Evolutionary conservation across 2,797 vertebrate species (phyloP), one percentile per base, ranked within the genome.

Genomic region (Acestrorhynchus altus): DNA sequence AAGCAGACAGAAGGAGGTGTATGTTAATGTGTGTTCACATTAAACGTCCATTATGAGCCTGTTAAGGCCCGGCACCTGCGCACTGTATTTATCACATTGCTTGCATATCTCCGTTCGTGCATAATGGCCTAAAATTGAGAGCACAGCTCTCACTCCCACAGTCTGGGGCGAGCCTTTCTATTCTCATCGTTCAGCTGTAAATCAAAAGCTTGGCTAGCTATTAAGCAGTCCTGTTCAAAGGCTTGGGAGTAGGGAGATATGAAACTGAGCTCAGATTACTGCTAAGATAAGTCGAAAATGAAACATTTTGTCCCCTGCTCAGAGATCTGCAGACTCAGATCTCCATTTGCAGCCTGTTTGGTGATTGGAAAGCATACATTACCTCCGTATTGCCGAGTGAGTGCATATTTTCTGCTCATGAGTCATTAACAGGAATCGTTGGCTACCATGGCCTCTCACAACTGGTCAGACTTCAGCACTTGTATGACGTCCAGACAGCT

Each of bases 41-140:
- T 63, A 64, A 69, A 7, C 39, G 2, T 44, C 39, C 57, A 81
- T 76, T 56, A 59, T 70, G 52, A 81, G 54, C 49, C 20, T 13
- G 20, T 72, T 63, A 71, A 47, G 51, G 57, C 28, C 66, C 64
- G 73, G 74, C 83, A 80, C 77, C 74, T 83, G 71, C 70, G 69
- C 31, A 47, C 52, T 42, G 68, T 61, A 61, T 64, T 31, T 79
- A 67, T 81, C 52, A 76, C 28, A 47, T 81, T 79, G 75, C 76
- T 77, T 57, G n/a, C 69, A 71, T 52, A 67, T 81, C 78, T 72
- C 67, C 66, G 42, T 68, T 66, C 66, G 66, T 72, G 28, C 65
- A 46, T 68, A 42, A 78, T 66, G 65, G 67, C 76, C 52, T 60
- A 59, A 64, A 70, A 75, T 28, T 39, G n/a, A 49, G 28, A n/a